These are phyloP conservation scores for Monochamus alternatus DNA, from an alignment of 2,888 invertebrate species.

Conservation along the genomic window DNA sequence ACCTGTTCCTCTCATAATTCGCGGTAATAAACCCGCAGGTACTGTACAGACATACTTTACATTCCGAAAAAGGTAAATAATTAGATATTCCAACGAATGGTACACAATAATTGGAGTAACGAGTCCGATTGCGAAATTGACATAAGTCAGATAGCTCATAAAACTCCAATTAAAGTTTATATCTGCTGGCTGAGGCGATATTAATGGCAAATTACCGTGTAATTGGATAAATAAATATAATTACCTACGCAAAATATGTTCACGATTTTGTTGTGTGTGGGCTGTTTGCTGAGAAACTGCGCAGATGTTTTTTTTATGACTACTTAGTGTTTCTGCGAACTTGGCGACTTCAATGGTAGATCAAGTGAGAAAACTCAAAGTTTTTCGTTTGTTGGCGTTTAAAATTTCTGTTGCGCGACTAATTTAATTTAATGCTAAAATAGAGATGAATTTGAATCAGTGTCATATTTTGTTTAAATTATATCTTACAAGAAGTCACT, in stretches of 20 bases:
- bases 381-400: no score
- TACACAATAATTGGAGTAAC: slow-evolving; percentile 23
- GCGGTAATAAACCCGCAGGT: slow-evolving; percentile 7
- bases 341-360: slow-evolving; percentile 25
- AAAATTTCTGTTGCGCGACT: no score
- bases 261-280: slow-evolving; percentile 19
- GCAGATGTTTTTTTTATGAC: neutral
- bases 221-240: slow-evolving; percentile 24
- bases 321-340: neutral
- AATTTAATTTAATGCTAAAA: no score
- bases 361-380: neutral
- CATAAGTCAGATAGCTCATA: slow-evolving; percentile 24
- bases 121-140: slow-evolving; percentile 22
- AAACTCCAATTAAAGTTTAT: slow-evolving; percentile 16
- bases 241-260: slow-evolving; percentile 15
- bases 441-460: no score
- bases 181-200: slow-evolving; percentile 9
- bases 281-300: slow-evolving; percentile 14
- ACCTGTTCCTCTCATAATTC: slow-evolving; percentile 24
- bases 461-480: no score
- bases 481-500: no score
- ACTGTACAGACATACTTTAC: slow-evolving; percentile 12
- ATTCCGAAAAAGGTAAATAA: slow-evolving; percentile 26
- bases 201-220: slow-evolving; percentile 23
- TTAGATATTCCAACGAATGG: slow-evolving; percentile 17